These are phyloP conservation scores for Nebria salina DNA, from an alignment of 2,888 invertebrate species.

Conservation along the genomic window DNA sequence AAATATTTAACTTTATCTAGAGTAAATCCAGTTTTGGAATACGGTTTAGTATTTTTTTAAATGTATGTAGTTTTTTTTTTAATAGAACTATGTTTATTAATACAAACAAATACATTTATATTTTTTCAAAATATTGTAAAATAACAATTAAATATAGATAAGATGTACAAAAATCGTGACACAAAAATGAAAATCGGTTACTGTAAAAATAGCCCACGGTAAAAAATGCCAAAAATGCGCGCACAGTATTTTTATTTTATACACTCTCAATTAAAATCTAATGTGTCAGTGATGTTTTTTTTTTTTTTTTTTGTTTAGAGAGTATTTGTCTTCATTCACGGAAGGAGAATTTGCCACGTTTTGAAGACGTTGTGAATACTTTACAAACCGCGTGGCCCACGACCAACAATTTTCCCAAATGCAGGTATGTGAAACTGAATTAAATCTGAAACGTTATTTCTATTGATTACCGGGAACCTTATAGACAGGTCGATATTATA, in stretches of 20 bases:
- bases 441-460: neutral
- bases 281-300: neutral
- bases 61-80: no score
- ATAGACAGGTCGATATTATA: no score
- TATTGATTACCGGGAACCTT: conserved; percentile 10
- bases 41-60: no score
- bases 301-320: conserved; percentile 17
- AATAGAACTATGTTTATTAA: no score
- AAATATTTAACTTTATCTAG: no score
- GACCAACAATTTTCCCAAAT: conserved; percentile 32
- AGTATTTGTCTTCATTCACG: conserved; percentile 35
- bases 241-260: neutral
- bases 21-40: no score
- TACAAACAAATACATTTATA: no score
- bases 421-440: conserved; percentile 23
- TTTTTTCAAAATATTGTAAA: no score
- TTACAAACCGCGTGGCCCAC: conserved; percentile 38
- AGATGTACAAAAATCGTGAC: no score
- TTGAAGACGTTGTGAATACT: conserved; percentile 38
- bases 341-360: conserved; percentile 31
- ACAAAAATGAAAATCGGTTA: no score
- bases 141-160: no score
- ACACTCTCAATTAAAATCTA: neutral
- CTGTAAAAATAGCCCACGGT: neutral
- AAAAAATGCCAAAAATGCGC: neutral